These are phyloP conservation scores for Isoperla grammatica DNA, from an alignment of 2,888 invertebrate genomes.

Conservation along the genomic window DNA sequence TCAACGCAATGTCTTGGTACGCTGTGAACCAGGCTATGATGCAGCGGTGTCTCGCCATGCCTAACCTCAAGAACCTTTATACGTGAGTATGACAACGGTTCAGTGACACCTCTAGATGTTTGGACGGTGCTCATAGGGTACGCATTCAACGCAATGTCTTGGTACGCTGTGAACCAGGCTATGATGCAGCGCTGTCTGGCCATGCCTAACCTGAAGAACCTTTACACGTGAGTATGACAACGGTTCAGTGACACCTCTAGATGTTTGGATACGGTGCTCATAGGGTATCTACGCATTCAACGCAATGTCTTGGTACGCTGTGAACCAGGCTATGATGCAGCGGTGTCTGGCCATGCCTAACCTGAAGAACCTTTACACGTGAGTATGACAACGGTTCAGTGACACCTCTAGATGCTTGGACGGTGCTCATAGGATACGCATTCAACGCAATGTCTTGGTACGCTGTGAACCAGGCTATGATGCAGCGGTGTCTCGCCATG, in stretches of 20 bases:
- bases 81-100: conserved; percentile 59
- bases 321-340: conserved; percentile 85
- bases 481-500: conserved; percentile 75
- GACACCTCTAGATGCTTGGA: too few species aligned
- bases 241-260: too few species aligned
- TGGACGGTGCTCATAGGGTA: conserved; percentile 75
- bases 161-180: conserved; percentile 79
- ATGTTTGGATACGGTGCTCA: conserved; percentile 72
- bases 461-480: conserved; percentile 82
- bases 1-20: conserved; percentile 74
- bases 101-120: too few species aligned
- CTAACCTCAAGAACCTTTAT: conserved; percentile 62
- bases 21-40: conserved; percentile 86
- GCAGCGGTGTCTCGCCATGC: conserved; percentile 73
- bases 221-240: conserved; percentile 61
- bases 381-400: too few species aligned
- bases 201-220: conserved; percentile 63
- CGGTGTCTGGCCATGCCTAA: conserved; percentile 72
- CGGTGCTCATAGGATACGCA: conserved; percentile 68
- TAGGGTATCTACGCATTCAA: conserved; percentile 75
- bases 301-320: conserved; percentile 75
- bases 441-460: conserved; percentile 76
- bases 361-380: conserved; percentile 64
- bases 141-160: conserved; percentile 72
- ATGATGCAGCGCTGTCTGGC: conserved; percentile 82